Evolutionary conservation across 2,797 vertebrate species (phyloP).

Genomic region (Hippocampus kuda): DNA sequence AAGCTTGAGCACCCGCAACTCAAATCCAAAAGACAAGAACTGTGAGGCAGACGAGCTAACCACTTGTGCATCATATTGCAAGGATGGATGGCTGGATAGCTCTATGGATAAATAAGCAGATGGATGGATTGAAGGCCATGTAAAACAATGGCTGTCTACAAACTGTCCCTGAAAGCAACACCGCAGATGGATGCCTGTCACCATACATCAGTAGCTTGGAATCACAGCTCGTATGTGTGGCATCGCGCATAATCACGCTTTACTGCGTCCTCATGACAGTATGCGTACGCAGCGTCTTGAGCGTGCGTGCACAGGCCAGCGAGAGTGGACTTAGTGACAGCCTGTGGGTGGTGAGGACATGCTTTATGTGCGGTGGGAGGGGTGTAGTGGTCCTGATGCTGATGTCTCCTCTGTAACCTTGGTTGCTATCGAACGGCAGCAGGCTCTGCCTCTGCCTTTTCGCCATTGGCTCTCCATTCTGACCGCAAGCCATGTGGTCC

Average conservation of each 20-base stretch:
- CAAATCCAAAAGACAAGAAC: too few relatives aligned
- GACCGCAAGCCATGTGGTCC: slow-evolving; percentile 67
- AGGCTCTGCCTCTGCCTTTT: slow-evolving; percentile 66
- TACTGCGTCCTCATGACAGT: not conserved
- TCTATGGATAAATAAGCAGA: too few relatives aligned
- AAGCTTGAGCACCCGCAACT: too few relatives aligned
- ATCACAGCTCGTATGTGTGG: not conserved
- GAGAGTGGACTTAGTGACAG: slow-evolving; percentile 15
- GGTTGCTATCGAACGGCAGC: slow-evolving; percentile 75
- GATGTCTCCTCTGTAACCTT: slow-evolving; percentile 73
- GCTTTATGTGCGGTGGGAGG: slow-evolving; percentile 6
- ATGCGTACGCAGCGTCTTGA: not conserved
- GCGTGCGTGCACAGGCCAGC: not conserved
- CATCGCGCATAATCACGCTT: not conserved
- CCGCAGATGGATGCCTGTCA: not conserved
- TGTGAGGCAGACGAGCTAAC: too few relatives aligned
- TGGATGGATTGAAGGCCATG: too few relatives aligned
- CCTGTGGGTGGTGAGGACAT: slow-evolving; percentile 46
- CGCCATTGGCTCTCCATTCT: slow-evolving; percentile 64
- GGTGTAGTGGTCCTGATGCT: slow-evolving; percentile 64
- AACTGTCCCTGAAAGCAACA: too few relatives aligned
- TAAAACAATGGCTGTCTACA: too few relatives aligned
- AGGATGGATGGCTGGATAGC: too few relatives aligned
- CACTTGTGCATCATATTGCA: too few relatives aligned
- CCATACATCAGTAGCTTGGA: not conserved